A percentile compares a stretch with the other conserved stretches of the same genome.
Evolutionary conservation across 2,797 vertebrate species (phyloP).

Genomic region (Catostomus latipinnis): DNA sequence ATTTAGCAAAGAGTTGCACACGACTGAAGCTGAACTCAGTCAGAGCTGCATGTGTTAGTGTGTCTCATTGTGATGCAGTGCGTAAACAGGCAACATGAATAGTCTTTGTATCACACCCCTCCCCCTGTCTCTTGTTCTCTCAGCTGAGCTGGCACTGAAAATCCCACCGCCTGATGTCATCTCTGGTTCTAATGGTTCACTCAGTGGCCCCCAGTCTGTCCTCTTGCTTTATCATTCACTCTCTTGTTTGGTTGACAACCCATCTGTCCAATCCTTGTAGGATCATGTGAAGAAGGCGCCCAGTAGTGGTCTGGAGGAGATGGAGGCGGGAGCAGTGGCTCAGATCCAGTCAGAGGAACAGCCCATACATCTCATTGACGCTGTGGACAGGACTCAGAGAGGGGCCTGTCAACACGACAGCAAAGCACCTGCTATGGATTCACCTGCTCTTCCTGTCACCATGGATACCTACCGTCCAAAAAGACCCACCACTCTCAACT

Average conservation of each 20-base stretch:
- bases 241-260: constrained; percentile 58
- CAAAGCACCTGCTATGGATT: constrained; percentile 72
- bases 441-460: constrained; percentile 71
- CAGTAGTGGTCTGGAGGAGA: constrained; percentile 79
- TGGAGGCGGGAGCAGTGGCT: constrained; percentile 83
- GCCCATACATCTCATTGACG: constrained; percentile 94
- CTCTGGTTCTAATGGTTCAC: not conserved
- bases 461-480: constrained; percentile 92
- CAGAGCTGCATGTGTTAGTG: not conserved
- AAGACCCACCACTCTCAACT: constrained; percentile 94
- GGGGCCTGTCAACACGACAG: constrained; percentile 70
- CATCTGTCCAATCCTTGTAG: constrained; percentile 76
- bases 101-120: constrained; percentile 29
- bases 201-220: not conserved
- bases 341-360: constrained; percentile 93
- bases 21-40: not conserved
- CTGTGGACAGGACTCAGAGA: constrained; percentile 81
- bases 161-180: constrained; percentile 30
- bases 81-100: constrained; percentile 30
- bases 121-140: constrained; percentile 18
- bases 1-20: no score
- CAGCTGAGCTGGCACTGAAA: not conserved
- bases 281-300: constrained; percentile 83
- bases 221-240: constrained; percentile 1
- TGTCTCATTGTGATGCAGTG: constrained; percentile 32